These are phyloP conservation scores for Fukomys damarensis DNA, from an alignment of 2,113 vertebrate genomes.

Conservation along the genomic window DNA sequence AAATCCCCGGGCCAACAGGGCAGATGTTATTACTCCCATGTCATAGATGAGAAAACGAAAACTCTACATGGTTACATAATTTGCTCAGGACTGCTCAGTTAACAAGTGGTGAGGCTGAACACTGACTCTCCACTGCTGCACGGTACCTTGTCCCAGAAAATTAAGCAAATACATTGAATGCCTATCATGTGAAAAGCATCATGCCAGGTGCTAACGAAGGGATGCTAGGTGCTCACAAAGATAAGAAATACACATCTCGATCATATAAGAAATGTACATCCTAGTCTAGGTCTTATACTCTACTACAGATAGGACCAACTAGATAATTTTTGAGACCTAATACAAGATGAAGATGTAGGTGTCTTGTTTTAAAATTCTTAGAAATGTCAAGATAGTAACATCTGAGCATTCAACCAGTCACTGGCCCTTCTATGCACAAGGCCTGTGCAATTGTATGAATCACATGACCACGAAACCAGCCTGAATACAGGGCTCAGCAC, in stretches of 20 bases:
- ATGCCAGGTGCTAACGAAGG: neutral
- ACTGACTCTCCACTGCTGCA: neutral
- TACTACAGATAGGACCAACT: neutral
- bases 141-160: neutral
- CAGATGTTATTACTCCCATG: neutral
- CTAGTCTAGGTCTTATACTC: neutral
- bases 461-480: neutral
- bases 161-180: neutral
- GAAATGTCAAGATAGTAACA: slow-evolving; percentile 4
- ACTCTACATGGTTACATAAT: neutral
- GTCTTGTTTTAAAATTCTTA: slow-evolving; percentile 12
- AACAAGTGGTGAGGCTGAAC: neutral
- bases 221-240: neutral
- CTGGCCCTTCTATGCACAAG: neutral
- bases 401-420: neutral
- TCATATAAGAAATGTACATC: neutral
- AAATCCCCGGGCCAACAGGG: too few relatives aligned
- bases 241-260: neutral
- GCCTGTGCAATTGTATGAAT: neutral
- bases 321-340: neutral
- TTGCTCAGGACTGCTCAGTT: neutral
- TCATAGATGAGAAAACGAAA: slow-evolving; percentile 23
- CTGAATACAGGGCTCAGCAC: neutral
- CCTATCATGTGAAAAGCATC: slow-evolving; percentile 24
- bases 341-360: neutral